Conservation (phyloP, 2,888 invertebrate genomes). For the Allygus modestus region DNA sequence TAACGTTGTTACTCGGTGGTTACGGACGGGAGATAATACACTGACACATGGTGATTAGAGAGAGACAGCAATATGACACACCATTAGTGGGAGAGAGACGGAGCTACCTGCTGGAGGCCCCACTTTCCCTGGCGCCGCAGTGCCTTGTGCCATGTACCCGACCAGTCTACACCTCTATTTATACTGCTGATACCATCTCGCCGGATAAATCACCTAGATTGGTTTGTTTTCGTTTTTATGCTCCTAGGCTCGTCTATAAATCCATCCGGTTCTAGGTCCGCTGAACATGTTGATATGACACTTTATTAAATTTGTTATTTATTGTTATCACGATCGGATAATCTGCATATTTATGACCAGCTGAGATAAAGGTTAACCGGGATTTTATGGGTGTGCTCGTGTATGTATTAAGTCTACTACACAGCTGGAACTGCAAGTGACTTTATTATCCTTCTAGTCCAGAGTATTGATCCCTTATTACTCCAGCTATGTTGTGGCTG, state of each 20-base stretch:
- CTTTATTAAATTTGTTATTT: constrained; percentile 40
- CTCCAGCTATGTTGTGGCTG: too few relatives aligned
- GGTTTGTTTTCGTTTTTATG: constrained; percentile 24
- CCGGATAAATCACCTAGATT: constrained; percentile 36
- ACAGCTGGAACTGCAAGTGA: not conserved
- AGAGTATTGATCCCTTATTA: too few relatives aligned
- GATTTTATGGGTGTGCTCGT: not conserved
- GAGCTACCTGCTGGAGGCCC: not conserved
- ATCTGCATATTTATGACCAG: constrained; percentile 23
- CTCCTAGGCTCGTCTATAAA: constrained; percentile 26
- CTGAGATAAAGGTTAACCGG: constrained; percentile 12
- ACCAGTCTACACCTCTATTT: constrained; percentile 32
- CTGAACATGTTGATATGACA: constrained; percentile 25
- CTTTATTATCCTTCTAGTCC: too few relatives aligned
- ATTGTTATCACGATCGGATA: constrained; percentile 21
- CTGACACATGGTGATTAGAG: not conserved
- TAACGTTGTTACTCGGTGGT: not conserved
- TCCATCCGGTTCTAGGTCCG: constrained; percentile 33
- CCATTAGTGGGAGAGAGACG: constrained; percentile 47
- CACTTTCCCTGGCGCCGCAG: constrained; percentile 27
- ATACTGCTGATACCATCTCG: constrained; percentile 34
- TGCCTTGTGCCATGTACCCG: constrained; percentile 41
- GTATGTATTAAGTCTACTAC: not conserved
- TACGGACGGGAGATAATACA: not conserved
- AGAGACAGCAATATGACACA: constrained; percentile 31